Base-by-base conservation (phyloP, 2,797 vertebrate species). In the Florisuga fusca region DNA sequence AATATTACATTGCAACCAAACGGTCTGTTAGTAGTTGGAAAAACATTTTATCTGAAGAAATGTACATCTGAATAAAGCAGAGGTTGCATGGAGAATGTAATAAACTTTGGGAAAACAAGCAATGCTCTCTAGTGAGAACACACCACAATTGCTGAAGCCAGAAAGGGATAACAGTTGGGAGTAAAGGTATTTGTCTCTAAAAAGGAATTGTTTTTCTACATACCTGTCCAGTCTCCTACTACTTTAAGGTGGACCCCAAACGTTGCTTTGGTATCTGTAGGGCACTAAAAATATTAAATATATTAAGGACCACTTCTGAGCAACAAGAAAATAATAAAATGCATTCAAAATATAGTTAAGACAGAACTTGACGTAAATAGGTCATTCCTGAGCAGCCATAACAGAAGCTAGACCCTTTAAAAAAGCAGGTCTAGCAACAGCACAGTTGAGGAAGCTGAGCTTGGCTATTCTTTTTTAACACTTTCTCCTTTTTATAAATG, bases 201-300 rank as follows among this genome's bases (percentile, higher is more conserved):
- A 90, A 90, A 95, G 6, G 36, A 96, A 78, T 67, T 81, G 36
- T 18, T 71, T 85, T 95, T 96, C 84, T 95, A 98, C 99, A 95
- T 98, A 99, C 99, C 98, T 97, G 99, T 99, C 99, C 99, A 99
- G 97, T 99, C 99, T 98, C 99, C 99, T 93, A 99, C 98, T 74
- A 99, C 98, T 97, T 99, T 98, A 92, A 99, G 97, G 97, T 99
- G 99, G 92, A 99, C 98, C 48, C 99, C 99, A 98, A 99, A 99
- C 62, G 98, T 99, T 97, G 98, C 97, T 97, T 98, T 99, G 92
- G 98, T 99, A 97, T 98, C 98, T 93, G 99, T 99, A 92, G 99
- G 99, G 97, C 99, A 99, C 99, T 99, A 97, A 93, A 96, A 98
- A 97, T 98, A 97, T 95, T 85, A 98, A 97, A 96, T 53, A 91